These are phyloP conservation scores for Siniperca scherzeri DNA, from an alignment of 2,797 vertebrate genomes.

Conservation along the genomic window DNA sequence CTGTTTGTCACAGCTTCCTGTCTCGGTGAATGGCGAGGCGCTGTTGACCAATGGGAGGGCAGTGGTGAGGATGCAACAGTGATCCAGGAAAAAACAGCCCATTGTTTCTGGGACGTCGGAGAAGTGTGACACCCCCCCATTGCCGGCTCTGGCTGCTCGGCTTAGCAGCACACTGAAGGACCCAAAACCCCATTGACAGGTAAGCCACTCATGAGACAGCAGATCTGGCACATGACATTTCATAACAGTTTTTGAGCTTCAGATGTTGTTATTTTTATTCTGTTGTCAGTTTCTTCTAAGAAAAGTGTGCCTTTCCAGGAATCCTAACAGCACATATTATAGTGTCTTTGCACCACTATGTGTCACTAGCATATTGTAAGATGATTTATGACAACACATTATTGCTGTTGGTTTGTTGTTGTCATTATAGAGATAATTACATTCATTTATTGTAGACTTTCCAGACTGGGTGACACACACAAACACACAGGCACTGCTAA, in stretches of 20 bases:
- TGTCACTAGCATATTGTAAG: slow-evolving; percentile 2
- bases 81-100: slow-evolving; percentile 87
- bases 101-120: slow-evolving; percentile 82
- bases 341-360: not conserved
- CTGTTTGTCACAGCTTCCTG: slow-evolving; percentile 84
- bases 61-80: slow-evolving; percentile 82
- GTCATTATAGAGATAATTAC: slow-evolving; percentile 37
- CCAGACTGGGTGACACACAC: slow-evolving; percentile 45
- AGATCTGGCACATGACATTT: slow-evolving; percentile 14
- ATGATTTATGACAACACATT: slow-evolving; percentile 10
- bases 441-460: slow-evolving; percentile 38
- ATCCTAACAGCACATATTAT: not conserved
- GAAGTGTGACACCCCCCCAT: slow-evolving; percentile 72
- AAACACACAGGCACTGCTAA: slow-evolving; percentile 41
- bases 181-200: slow-evolving; percentile 52
- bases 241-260: not conserved
- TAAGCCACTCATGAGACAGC: slow-evolving; percentile 30
- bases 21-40: slow-evolving; percentile 72
- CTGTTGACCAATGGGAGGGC: slow-evolving; percentile 74
- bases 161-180: slow-evolving; percentile 51
- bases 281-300: slow-evolving; percentile 16
- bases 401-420: slow-evolving; percentile 26
- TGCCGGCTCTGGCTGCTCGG: slow-evolving; percentile 38
- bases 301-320: slow-evolving; percentile 32
- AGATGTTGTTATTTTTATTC: slow-evolving; percentile 23